Conservation (phyloP, 2,888 invertebrate genomes). For the Euclidia mi region DNA sequence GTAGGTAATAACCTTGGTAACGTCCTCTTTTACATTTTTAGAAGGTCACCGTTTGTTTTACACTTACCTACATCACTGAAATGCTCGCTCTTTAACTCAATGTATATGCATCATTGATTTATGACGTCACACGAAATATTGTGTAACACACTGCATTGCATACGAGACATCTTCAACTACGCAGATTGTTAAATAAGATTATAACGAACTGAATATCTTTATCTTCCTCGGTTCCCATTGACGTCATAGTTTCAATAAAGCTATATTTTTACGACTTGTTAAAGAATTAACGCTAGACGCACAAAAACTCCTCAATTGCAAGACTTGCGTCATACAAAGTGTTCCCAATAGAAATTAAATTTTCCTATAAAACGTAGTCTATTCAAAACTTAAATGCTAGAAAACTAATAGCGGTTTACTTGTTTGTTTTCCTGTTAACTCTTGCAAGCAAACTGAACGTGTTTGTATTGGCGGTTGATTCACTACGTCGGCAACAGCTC, state of each 20-base stretch:
- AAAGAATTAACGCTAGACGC: too few relatives aligned
- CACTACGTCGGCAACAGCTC: constrained; percentile 2
- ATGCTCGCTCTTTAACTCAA: constrained; percentile 41
- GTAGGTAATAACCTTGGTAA: constrained; percentile 41
- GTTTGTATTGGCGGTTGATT: constrained; percentile 26
- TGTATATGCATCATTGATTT: constrained; percentile 51
- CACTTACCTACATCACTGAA: constrained; percentile 60
- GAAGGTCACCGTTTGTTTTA: constrained; percentile 54
- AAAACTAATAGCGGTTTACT: background rate
- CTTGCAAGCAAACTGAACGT: constrained; percentile 11
- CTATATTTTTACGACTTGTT: too few relatives aligned
- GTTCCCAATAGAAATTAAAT: background rate
- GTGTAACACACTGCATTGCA: constrained; percentile 32
- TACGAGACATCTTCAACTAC: constrained; percentile 29
- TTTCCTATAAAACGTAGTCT: background rate
- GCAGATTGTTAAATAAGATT: constrained; percentile 18
- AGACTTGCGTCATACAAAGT: background rate
- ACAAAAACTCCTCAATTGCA: background rate
- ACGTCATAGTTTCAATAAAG: constrained; percentile 26
- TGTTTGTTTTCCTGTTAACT: constrained; percentile 11
- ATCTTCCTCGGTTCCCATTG: constrained; percentile 1
- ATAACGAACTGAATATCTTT: constrained; percentile 4
- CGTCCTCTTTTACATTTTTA: constrained; percentile 49
- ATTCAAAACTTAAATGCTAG: background rate
- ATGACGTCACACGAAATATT: constrained; percentile 47